phyloP scores from a whole-genome alignment of 2,113 vertebrate genomes.

The Vireo altiloquus region DNA sequence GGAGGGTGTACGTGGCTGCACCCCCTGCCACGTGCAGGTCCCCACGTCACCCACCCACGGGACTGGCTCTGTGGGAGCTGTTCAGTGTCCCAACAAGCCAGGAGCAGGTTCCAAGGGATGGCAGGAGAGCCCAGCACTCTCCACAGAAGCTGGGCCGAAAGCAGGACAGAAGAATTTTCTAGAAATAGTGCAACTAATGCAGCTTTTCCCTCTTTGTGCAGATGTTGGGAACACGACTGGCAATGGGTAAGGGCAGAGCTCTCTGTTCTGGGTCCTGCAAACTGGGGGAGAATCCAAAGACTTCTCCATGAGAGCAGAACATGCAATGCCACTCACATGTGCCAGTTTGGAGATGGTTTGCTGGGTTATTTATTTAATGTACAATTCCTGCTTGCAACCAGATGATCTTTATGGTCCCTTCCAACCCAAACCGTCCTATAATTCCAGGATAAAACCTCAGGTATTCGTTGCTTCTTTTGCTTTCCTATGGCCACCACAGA shows the following conservation, averaged over 20 bases:
- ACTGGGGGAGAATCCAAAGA: not conserved
- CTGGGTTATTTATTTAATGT: not conserved
- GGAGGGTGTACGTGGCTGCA: not conserved
- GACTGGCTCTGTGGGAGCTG: not conserved
- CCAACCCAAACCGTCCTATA: not conserved
- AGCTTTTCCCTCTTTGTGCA: not conserved
- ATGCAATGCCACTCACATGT: rapidly evolving
- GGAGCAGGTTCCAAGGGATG: not conserved
- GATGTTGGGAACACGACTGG: not conserved
- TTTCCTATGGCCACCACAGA: not conserved
- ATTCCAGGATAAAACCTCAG: not conserved
- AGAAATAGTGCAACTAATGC: rapidly evolving
- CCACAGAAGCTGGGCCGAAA: not conserved
- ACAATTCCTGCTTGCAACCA: not conserved
- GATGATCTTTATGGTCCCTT: not conserved
- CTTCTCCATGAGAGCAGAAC: not conserved
- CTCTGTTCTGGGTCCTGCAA: not conserved
- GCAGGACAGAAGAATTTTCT: not conserved
- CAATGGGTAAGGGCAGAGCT: not conserved
- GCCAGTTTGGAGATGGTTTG: not conserved
- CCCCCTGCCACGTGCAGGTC: not conserved
- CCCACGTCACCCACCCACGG: not conserved
- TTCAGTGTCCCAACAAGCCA: rapidly evolving
- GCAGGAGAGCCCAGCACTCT: not conserved
- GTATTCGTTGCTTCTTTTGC: not conserved